phyloP scores from a whole-genome alignment of 2,888 invertebrate species.

The Synanthedon formicaeformis region DNA sequence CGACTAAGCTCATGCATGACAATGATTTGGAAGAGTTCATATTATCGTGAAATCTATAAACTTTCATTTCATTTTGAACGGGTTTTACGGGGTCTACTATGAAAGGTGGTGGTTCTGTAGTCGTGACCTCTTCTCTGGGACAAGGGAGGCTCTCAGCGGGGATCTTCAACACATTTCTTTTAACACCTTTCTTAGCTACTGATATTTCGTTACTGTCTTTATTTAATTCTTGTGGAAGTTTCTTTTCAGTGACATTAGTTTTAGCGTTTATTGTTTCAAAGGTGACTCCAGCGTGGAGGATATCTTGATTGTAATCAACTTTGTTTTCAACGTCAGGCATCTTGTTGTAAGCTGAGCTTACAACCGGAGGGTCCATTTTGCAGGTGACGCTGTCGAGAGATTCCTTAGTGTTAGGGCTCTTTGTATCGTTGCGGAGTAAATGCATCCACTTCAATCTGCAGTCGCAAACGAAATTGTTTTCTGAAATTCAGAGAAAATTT shows the following conservation, averaged over 20 bases:
- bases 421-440: constrained; percentile 79
- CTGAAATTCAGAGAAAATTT: constrained; percentile 63
- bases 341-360: constrained; percentile 61
- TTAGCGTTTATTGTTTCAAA: constrained; percentile 46
- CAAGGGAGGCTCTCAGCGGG: constrained; percentile 54
- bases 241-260: constrained; percentile 42
- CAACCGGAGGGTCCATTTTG: constrained; percentile 70
- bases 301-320: constrained; percentile 46
- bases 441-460: constrained; percentile 87
- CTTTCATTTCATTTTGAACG: constrained; percentile 63
- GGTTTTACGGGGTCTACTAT: constrained; percentile 54
- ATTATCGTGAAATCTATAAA: constrained; percentile 49
- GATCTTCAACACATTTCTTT: constrained; percentile 50
- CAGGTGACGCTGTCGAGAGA: constrained; percentile 80
- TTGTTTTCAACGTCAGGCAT: constrained; percentile 41
- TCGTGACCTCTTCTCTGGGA: constrained; percentile 42
- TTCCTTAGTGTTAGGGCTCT: constrained; percentile 75
- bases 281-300: constrained; percentile 42
- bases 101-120: constrained; percentile 43
- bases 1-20: constrained; percentile 15
- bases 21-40: constrained; percentile 3
- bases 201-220: constrained; percentile 15
- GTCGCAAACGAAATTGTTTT: constrained; percentile 86
- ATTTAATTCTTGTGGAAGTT: constrained; percentile 28
- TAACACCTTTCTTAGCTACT: constrained; percentile 36